Evolutionary conservation across 2,113 vertebrate species (phyloP).

Genomic region (Apodemus sylvaticus): DNA sequence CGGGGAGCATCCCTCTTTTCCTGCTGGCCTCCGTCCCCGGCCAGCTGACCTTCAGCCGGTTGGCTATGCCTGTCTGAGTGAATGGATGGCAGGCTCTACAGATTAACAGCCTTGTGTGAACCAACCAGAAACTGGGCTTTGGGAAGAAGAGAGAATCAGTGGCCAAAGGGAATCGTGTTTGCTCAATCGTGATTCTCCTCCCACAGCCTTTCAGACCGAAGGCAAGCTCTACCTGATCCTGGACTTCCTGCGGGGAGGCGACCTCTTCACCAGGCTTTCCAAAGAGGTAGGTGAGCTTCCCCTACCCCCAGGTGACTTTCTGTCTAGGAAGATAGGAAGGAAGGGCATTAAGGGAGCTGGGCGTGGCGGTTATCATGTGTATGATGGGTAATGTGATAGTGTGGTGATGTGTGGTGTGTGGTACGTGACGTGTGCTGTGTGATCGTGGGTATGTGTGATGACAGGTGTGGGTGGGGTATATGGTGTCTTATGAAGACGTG

Average conservation of each 20-base stretch:
- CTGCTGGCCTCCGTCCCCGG: neutral
- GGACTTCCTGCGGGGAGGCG: conserved; percentile 96
- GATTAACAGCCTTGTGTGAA: neutral
- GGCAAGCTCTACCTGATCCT: conserved; percentile 98
- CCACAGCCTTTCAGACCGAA: conserved; percentile 96
- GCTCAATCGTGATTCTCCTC: conserved; percentile 64
- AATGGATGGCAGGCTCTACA: neutral
- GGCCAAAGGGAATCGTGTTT: neutral
- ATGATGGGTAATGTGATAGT: neutral
- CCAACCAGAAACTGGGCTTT: neutral
- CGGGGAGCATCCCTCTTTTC: neutral
- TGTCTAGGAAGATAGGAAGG: neutral
- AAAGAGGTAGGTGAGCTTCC: conserved; percentile 94
- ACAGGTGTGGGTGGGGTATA: neutral
- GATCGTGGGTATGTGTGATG: neutral
- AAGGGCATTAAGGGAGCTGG: neutral
- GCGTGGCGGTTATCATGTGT: too few species aligned
- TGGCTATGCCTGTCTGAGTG: neutral
- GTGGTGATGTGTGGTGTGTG: neutral
- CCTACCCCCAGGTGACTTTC: neutral
- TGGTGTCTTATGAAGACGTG: neutral
- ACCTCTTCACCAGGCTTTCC: conserved; percentile 97
- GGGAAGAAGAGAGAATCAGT: neutral
- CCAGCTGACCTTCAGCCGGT: rapidly evolving
- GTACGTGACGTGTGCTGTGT: neutral